A percentile compares a stretch with the other conserved stretches of the same genome.
Evolutionary conservation across 2,113 vertebrate genomes (phyloP).

Genomic region (Erythrolamprus reginae): DNA sequence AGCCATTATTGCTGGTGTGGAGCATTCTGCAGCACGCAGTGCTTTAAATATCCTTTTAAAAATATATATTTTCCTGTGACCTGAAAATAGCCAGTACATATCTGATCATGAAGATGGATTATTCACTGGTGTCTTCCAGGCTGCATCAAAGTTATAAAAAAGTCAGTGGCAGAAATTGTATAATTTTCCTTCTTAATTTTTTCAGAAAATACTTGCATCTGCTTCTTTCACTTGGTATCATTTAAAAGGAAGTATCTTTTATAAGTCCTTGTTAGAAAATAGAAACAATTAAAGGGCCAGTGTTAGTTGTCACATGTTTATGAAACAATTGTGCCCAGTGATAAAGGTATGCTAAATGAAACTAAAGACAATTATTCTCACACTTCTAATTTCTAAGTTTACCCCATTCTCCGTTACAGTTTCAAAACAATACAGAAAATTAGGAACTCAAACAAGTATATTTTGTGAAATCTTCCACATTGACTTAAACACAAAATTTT

Average conservation of each 20-base stretch:
- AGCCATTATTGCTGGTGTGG: not conserved
- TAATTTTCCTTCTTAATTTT: not conserved
- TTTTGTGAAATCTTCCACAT: not conserved
- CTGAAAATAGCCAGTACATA: not conserved
- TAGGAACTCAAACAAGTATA: not conserved
- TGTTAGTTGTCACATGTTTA: not conserved
- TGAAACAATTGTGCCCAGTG: not conserved
- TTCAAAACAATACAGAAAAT: not conserved
- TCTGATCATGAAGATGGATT: not conserved
- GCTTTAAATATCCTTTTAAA: not conserved
- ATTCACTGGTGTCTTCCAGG: not conserved
- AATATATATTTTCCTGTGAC: not conserved
- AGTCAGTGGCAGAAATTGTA: not conserved
- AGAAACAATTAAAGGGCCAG: not conserved
- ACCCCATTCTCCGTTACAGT: not conserved
- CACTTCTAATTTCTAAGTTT: not conserved
- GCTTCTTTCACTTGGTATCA: not conserved
- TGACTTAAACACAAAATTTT: not conserved
- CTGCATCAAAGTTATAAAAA: not conserved
- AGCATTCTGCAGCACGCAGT: not conserved
- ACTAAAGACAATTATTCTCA: not conserved
- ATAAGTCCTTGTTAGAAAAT: not conserved
- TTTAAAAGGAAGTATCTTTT: not conserved
- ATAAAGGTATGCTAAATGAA: not conserved
- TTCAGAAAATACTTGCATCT: not conserved